Percentiles rank a stretch among this genome's conserved stretches.
phyloP scores from a whole-genome alignment of 2,113 vertebrate genomes.

The Hippocampus mohnikei region DNA sequence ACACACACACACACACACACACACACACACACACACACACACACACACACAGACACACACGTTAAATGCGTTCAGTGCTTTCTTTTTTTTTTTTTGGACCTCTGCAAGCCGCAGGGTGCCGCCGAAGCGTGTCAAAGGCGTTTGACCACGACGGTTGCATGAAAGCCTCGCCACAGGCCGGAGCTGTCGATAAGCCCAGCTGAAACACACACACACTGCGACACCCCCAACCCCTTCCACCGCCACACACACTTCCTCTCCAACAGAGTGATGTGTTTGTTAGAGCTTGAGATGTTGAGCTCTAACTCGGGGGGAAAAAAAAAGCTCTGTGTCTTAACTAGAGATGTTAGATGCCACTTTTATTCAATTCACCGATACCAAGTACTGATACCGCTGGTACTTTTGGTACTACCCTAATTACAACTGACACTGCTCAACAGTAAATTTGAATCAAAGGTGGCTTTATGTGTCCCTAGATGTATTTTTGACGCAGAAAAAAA shows the following conservation, averaged over 20 bases:
- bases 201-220: neutral
- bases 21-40: neutral
- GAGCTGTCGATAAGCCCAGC: conserved; percentile 46
- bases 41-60: neutral
- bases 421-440: too few relatives aligned
- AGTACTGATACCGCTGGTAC: too few relatives aligned
- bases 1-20: neutral
- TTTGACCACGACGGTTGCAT: conserved; percentile 60
- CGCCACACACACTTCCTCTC: neutral
- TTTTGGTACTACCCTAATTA: too few relatives aligned
- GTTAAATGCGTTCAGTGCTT: neutral
- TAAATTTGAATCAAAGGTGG: too few relatives aligned
- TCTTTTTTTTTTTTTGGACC: conserved; percentile 35
- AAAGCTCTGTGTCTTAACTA: neutral
- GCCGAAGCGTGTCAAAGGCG: conserved; percentile 62
- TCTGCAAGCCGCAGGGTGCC: conserved; percentile 33
- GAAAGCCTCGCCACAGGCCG: conserved; percentile 58
- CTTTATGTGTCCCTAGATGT: too few relatives aligned
- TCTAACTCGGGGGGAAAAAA: neutral
- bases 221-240: neutral
- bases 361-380: too few relatives aligned
- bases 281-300: conserved; percentile 14
- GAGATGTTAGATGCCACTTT: too few relatives aligned
- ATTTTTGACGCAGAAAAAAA: too few relatives aligned
- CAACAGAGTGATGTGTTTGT: conserved; percentile 24